Evolutionary conservation across 2,113 vertebrate genomes (phyloP), one percentile per base, ranked within the genome.

Genomic region (Colaptes auratus): DNA sequence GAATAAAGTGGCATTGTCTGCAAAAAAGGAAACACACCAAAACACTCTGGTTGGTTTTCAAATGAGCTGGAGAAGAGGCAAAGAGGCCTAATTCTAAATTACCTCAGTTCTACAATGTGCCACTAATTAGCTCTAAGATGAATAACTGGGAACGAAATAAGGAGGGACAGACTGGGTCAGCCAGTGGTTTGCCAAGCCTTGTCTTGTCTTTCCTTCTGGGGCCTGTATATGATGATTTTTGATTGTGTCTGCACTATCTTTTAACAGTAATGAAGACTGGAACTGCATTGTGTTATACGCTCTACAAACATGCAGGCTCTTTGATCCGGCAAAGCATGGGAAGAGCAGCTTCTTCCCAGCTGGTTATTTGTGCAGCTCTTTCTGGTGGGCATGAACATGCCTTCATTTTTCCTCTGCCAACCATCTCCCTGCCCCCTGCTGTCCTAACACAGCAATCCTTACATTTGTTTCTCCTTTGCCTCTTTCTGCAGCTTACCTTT

Each of bases 121-220:
- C 27, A 44, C 86, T 93, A 93, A 93, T 92, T 89, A 93, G 50
- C 55, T 65, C 63, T 61, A 61, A 4, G 6, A 63, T 89, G 58
- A 92, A 66, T 84, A 94, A 92, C 76, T 76, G 60, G 70, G 88
- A 90, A 90, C 30, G 75, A 92, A 93, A 92, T 60, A 67, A 93
- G 66, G 63, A 90, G 73, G 23, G 90, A 86, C 77, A 90, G 73
- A 65, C 65, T 75, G 58, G 79, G 76, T 86, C 72, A 95, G 85
- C n/a, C 67, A 89, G 83, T 83, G 90, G 86, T 86, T 94, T 95
- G 82, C 79, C 58, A 85, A 48, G 42, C 23, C 61, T 90, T 75
- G 88, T 65, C 82, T 95, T 19, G 1, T 74, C 39, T 92, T 92
- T 88, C 65, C 36, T 92, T 60, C 61, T 44, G 53, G 11, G 65